A percentile compares a stretch with the other conserved stretches of the same genome.
Conservation (phyloP, 2,888 invertebrate species). For the Acrobeloides nanus region DNA sequence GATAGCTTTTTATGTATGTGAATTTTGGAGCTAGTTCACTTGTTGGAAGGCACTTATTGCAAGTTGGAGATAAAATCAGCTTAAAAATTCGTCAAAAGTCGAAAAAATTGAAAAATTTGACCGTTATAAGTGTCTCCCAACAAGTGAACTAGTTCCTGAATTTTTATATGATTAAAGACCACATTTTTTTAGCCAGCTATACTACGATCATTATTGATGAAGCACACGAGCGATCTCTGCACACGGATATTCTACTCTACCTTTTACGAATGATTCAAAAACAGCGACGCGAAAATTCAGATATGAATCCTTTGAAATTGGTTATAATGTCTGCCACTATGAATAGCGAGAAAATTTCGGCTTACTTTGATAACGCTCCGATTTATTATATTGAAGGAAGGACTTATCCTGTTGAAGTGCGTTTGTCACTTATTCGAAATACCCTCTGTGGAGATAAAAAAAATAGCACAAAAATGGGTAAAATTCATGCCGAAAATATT, state of each 20-base stretch:
- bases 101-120: neutral
- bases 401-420: conserved; percentile 65
- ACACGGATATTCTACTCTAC: conserved; percentile 87
- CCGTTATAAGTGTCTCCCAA: too few relatives aligned
- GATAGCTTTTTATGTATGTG: conserved; percentile 63
- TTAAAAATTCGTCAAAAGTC: conserved; percentile 9
- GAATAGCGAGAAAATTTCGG: conserved; percentile 80
- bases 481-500: too few relatives aligned
- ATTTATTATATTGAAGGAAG: conserved; percentile 83
- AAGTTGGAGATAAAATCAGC: too few relatives aligned
- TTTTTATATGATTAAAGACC: conserved; percentile 8
- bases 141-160: neutral
- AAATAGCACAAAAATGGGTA: too few relatives aligned
- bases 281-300: conserved; percentile 15
- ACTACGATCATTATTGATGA: conserved; percentile 52
- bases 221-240: conserved; percentile 82
- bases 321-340: conserved; percentile 91
- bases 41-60: too few relatives aligned
- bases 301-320: conserved; percentile 59
- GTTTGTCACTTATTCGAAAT: too few relatives aligned
- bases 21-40: too few relatives aligned
- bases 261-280: conserved; percentile 33
- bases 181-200: conserved; percentile 59
- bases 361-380: conserved; percentile 77
- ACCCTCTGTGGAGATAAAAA: too few relatives aligned